A percentile compares a stretch with the other conserved stretches of the same genome.
Conservation (phyloP, 1,140 invertebrate genomes). For the Thalassaphorura encarpata region DNA sequence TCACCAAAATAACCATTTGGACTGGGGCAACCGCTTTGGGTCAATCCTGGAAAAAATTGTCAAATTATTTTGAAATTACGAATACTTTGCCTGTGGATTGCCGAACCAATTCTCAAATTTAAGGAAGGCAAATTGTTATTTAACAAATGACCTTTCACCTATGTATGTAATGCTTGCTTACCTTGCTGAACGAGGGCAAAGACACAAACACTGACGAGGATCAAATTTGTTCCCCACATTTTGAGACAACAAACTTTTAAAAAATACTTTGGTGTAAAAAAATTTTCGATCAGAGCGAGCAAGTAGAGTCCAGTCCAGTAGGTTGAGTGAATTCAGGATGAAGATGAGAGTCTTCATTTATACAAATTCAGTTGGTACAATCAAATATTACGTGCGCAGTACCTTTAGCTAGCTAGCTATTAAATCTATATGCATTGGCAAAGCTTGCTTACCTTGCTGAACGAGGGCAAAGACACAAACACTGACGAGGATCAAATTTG, state of each 20-base stretch:
- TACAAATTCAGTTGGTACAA: too few species aligned
- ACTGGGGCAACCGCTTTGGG: constrained; percentile 48
- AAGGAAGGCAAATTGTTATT: constrained; percentile 1
- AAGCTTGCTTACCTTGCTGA: not conserved
- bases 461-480: not conserved
- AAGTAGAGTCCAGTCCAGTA: not conserved
- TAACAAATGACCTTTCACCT: not conserved
- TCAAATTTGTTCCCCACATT: not conserved
- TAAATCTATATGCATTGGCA: too few species aligned
- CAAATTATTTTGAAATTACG: not conserved
- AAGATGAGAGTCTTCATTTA: too few species aligned
- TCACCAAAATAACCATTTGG: constrained; percentile 58
- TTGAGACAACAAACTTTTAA: not conserved
- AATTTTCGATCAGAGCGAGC: not conserved
- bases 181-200: not conserved
- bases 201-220: not conserved
- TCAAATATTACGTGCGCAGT: too few species aligned
- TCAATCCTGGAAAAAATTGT: not conserved
- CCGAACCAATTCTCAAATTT: too few species aligned
- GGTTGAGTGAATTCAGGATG: too few species aligned
- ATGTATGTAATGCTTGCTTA: not conserved
- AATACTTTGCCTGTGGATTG: not conserved
- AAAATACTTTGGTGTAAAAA: not conserved
- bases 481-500: not conserved
- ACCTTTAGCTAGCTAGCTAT: too few species aligned